phyloP scores from a whole-genome alignment of 2,113 vertebrate species.

The Ibidorhyncha struthersii region DNA sequence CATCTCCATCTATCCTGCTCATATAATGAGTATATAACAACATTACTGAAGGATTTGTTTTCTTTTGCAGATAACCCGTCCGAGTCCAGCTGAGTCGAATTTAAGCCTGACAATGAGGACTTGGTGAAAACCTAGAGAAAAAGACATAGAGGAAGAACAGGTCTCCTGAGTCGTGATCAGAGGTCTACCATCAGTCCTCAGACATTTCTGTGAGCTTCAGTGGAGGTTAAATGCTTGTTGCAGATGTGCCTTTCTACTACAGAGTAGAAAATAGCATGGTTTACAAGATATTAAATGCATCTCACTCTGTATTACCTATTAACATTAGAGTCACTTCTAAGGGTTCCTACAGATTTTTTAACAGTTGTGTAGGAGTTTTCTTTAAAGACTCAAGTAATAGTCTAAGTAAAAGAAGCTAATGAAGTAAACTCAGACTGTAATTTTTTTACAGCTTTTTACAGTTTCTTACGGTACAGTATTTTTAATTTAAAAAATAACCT shows the following conservation, averaged over 20 bases:
- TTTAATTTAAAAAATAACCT: not conserved
- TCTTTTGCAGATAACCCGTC: not conserved
- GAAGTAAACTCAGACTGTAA: not conserved
- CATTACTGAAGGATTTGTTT: not conserved
- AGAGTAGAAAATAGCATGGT: not conserved
- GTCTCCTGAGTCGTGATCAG: not conserved
- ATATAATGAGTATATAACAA: not conserved
- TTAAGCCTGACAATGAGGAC: not conserved
- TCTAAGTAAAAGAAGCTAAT: not conserved
- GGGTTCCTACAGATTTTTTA: not conserved
- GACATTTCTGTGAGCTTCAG: not conserved
- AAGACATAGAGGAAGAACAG: not conserved
- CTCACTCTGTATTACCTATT: not conserved
- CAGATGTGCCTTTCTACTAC: fast-evolving
- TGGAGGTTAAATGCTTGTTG: not conserved
- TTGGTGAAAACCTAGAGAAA: not conserved
- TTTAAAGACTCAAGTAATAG: not conserved
- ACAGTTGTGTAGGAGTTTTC: not conserved
- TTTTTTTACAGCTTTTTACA: not conserved
- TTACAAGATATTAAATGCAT: not conserved
- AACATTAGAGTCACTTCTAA: not conserved
- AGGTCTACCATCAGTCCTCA: not conserved
- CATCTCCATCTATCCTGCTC: not conserved
- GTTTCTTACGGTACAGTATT: not conserved
- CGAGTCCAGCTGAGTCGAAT: not conserved